A percentile compares a stretch with the other conserved stretches of the same genome.
Conservation (phyloP, 1,140 invertebrate species). For the Pseudobourletiella spinata region DNA sequence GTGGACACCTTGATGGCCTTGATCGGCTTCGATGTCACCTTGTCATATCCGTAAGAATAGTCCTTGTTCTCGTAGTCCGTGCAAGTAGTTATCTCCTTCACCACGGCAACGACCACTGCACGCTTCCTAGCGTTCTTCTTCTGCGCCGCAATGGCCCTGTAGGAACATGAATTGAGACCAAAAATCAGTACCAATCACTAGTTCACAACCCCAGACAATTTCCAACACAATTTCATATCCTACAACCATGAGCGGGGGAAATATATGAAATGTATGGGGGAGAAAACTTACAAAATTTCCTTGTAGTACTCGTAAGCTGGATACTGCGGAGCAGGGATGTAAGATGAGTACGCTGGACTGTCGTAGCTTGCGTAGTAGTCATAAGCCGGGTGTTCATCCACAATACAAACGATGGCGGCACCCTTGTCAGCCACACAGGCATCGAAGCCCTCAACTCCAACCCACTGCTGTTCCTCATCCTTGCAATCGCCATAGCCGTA, state of each 20-base stretch:
- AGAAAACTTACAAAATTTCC: slow-evolving; percentile 28
- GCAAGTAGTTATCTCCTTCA: slow-evolving; percentile 23
- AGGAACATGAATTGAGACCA: no score
- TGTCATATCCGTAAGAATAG: slow-evolving; percentile 17
- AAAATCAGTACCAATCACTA: no score
- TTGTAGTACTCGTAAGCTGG: slow-evolving; percentile 19
- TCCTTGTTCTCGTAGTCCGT: slow-evolving; percentile 4
- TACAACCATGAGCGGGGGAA: no score
- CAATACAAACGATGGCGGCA: slow-evolving; percentile 27
- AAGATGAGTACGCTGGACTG: slow-evolving; percentile 10
- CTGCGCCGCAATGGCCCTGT: slow-evolving; percentile 13
- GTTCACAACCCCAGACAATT: no score
- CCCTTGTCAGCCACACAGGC: slow-evolving; percentile 34
- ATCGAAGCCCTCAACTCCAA: slow-evolving; percentile 32
- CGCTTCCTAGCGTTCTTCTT: slow-evolving; percentile 13
- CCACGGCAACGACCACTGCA: slow-evolving; percentile 29
- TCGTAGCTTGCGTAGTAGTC: neutral
- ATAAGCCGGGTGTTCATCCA: slow-evolving; percentile 20
- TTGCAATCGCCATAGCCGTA: neutral
- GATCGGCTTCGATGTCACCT: slow-evolving; percentile 28
- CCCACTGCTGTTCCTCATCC: slow-evolving; percentile 22
- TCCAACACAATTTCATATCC: no score
- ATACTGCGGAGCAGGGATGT: slow-evolving; percentile 10
- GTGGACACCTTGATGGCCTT: slow-evolving; percentile 21
- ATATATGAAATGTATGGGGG: no score